A percentile compares a stretch with the other conserved stretches of the same genome.
Evolutionary conservation across 2,888 invertebrate species (phyloP).

Genomic region (Watsonalla cultraria): DNA sequence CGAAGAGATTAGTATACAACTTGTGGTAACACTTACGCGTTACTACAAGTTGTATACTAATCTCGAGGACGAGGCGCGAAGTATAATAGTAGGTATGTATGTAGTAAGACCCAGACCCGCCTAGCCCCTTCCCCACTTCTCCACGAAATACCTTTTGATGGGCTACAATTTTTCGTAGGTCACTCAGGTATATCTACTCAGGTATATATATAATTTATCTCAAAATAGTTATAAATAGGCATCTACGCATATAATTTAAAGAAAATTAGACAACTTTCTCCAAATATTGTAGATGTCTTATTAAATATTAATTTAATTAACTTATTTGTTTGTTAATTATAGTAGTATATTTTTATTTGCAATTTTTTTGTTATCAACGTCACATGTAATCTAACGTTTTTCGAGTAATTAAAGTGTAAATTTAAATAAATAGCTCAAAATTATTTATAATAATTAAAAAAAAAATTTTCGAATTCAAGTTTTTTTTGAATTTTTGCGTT

Average conservation of each 20-base stretch:
- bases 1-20: too few species aligned
- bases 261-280: conserved; percentile 12
- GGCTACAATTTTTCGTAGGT: too few species aligned
- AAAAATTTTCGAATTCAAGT: conserved; percentile 6
- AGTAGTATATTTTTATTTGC: conserved; percentile 12
- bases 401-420: conserved; percentile 11
- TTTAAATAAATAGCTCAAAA: conserved; percentile 11
- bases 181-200: conserved; percentile 11
- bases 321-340: conserved; percentile 11
- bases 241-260: too few species aligned
- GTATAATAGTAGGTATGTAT: too few species aligned
- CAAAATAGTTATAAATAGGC: too few species aligned
- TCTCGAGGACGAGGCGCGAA: too few species aligned
- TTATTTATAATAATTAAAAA: conserved; percentile 10
- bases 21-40: too few species aligned
- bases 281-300: conserved; percentile 16
- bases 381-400: conserved; percentile 11
- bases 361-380: conserved; percentile 8
- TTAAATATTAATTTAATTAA: conserved; percentile 11
- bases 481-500: conserved; percentile 3
- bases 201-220: conserved; percentile 9
- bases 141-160: too few species aligned
- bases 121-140: too few species aligned
- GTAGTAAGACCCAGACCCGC: too few species aligned
- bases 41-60: too few species aligned